phyloP scores from a whole-genome alignment of 2,888 invertebrate species.

The Agrotis puta region DNA sequence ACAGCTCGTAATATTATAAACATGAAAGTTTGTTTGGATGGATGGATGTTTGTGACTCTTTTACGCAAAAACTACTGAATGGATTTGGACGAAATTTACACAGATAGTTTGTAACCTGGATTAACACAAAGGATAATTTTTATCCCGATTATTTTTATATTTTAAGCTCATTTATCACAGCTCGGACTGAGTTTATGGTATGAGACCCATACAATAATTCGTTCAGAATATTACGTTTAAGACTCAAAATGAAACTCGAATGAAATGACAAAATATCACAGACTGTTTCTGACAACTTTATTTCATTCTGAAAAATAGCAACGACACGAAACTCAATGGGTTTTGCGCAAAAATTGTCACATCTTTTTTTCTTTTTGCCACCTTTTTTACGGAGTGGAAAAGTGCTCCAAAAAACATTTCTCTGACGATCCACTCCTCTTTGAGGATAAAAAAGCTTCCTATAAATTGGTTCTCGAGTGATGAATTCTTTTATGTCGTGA shows the following conservation, averaged over 20 bases:
- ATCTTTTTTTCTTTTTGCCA: constrained; percentile 20
- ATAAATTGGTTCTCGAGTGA: constrained; percentile 24
- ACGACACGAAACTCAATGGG: constrained; percentile 19
- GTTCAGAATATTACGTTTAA: too few relatives aligned
- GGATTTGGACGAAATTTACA: too few relatives aligned
- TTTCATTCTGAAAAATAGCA: constrained; percentile 35
- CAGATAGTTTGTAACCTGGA: too few relatives aligned
- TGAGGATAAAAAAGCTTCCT: constrained; percentile 36
- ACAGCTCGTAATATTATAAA: too few relatives aligned
- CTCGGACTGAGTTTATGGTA: too few relatives aligned
- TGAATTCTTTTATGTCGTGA: constrained; percentile 26
- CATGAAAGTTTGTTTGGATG: too few relatives aligned
- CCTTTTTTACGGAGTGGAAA: constrained; percentile 22
- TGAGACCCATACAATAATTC: too few relatives aligned
- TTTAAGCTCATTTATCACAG: too few relatives aligned
- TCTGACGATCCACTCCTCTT: constrained; percentile 34
- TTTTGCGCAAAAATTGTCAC: constrained; percentile 33
- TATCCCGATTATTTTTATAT: too few relatives aligned
- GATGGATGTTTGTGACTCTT: too few relatives aligned
- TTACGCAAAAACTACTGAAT: too few relatives aligned
- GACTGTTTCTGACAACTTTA: constrained; percentile 39
- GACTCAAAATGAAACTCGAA: constrained; percentile 7
- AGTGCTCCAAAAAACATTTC: constrained; percentile 42
- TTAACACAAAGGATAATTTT: too few relatives aligned
- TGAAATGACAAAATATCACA: constrained; percentile 28